Evolutionary conservation across 1,140 invertebrate genomes (phyloP).

Genomic region (Drosophila mauritiana): DNA sequence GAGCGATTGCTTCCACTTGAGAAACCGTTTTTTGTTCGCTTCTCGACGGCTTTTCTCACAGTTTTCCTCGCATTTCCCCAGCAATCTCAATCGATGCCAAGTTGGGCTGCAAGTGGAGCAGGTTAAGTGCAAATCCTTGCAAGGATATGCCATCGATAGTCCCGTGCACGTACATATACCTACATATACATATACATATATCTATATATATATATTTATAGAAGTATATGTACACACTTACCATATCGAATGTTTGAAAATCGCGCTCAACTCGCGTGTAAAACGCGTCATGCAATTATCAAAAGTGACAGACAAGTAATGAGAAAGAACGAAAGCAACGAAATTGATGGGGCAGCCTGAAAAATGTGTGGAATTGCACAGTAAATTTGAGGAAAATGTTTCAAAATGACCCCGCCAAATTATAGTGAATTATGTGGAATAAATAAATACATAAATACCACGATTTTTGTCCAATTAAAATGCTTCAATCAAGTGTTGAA

Average conservation of each 20-base stretch:
- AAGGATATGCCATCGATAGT: slow-evolving; percentile 36
- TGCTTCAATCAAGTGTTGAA: background rate
- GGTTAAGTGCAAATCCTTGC: slow-evolving; percentile 73
- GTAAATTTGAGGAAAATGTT: background rate
- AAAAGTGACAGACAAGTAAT: slow-evolving; percentile 51
- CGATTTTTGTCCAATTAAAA: background rate
- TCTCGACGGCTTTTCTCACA: slow-evolving; percentile 16
- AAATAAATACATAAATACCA: too few relatives aligned
- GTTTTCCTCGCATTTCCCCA: slow-evolving; percentile 25
- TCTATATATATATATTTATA: background rate
- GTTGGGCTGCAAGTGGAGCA: slow-evolving; percentile 62
- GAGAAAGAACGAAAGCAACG: background rate
- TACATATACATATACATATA: background rate
- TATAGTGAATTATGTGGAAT: background rate
- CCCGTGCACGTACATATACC: background rate
- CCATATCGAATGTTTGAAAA: slow-evolving; percentile 1
- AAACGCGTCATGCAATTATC: slow-evolving; percentile 67
- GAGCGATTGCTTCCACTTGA: slow-evolving; percentile 50
- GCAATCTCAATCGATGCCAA: slow-evolving; percentile 59
- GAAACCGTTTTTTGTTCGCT: slow-evolving; percentile 23
- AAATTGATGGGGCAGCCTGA: background rate
- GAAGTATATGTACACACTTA: too few relatives aligned
- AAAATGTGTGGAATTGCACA: background rate
- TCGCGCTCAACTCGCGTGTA: slow-evolving; percentile 52
- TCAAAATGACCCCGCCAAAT: background rate